Evolutionary conservation across 2,113 vertebrate species (phyloP).

Genomic region (Actenoides lindsayi): DNA sequence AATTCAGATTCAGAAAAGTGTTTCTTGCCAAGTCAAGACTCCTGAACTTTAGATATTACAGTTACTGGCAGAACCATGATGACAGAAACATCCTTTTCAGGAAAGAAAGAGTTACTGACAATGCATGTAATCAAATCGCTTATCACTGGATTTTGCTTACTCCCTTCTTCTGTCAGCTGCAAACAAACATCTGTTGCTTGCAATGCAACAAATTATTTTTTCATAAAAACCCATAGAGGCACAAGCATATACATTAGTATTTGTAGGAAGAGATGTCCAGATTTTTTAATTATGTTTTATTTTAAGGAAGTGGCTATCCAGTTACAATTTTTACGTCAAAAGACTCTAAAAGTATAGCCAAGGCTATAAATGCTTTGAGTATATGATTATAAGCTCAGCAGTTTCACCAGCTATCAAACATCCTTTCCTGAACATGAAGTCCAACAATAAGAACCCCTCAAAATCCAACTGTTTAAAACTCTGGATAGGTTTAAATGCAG

Average conservation of each 20-base stretch:
- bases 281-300: not conserved
- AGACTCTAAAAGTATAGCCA: not conserved
- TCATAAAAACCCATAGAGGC: not conserved
- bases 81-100: not conserved
- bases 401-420: not conserved
- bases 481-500: not conserved
- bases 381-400: not conserved
- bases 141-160: not conserved
- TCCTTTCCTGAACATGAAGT: not conserved
- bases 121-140: constrained; percentile 19
- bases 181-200: not conserved
- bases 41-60: not conserved
- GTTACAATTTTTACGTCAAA: not conserved
- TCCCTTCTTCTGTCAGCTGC: not conserved
- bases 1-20: not conserved
- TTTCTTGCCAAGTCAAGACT: not conserved
- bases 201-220: not conserved
- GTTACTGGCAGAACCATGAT: not conserved
- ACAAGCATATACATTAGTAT: not conserved
- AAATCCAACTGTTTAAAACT: not conserved
- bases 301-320: not conserved
- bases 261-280: not conserved
- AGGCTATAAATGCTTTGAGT: not conserved
- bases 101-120: not conserved
- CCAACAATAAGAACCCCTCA: not conserved